Percentiles rank a stretch among this genome's conserved stretches.
Conservation (phyloP, 2,113 vertebrate species). For the Anarhynchus alexandrinus region DNA sequence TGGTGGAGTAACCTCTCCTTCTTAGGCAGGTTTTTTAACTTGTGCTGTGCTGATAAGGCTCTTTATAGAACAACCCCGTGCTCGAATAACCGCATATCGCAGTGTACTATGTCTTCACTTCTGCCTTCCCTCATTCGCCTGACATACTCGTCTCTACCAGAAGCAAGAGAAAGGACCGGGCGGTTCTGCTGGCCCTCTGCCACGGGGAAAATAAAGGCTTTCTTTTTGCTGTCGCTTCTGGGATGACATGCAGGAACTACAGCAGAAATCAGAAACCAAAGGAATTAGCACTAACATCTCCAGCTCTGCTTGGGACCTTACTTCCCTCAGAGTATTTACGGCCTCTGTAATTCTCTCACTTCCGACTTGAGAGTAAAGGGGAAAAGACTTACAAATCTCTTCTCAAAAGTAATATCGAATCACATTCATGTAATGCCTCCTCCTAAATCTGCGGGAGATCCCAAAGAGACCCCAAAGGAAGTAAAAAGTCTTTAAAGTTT, state of each 20-base stretch:
- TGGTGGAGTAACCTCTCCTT: slow-evolving; percentile 59
- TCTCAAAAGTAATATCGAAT: not conserved
- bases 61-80: slow-evolving; percentile 37
- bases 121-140: not conserved
- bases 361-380: not conserved
- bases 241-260: not conserved
- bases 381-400: not conserved
- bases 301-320: not conserved
- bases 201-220: not conserved
- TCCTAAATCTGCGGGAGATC: not conserved
- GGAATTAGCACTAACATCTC: not conserved
- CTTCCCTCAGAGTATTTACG: not conserved
- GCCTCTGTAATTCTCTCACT: not conserved
- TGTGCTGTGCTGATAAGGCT: slow-evolving; percentile 16
- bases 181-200: not conserved
- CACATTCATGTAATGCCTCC: not conserved
- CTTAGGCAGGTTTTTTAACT: slow-evolving; percentile 59
- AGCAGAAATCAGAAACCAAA: slow-evolving; percentile 1
- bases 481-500: not conserved
- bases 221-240: not conserved
- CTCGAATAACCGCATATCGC: not conserved
- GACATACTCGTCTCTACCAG: not conserved
- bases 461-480: not conserved
- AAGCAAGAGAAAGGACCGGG: not conserved
- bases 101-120: slow-evolving; percentile 15